Evolutionary conservation across 1,140 invertebrate species (phyloP).

Genomic region (Dolichoris vasculosae): DNA sequence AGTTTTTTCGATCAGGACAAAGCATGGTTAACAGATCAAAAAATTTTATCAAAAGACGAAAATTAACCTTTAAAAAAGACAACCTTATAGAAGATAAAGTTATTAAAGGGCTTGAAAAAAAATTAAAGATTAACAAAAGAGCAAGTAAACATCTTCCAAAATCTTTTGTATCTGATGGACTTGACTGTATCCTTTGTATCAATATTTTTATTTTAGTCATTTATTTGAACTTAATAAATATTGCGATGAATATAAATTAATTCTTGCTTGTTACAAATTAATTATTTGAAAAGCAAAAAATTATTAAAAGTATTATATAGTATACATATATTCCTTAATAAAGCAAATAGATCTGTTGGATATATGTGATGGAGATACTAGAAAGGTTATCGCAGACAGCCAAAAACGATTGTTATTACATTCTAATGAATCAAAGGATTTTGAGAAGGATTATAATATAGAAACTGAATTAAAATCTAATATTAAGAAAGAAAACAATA

Average conservation of each 20-base stretch:
- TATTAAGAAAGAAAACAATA: slow-evolving; percentile 41
- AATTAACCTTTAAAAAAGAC: slow-evolving; percentile 79
- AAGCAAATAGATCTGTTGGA: slow-evolving; percentile 81
- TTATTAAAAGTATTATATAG: not conserved
- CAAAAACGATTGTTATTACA: slow-evolving; percentile 79
- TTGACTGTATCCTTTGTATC: slow-evolving; percentile 87
- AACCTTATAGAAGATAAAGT: slow-evolving; percentile 87
- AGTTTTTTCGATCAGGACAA: no score
- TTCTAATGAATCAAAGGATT: slow-evolving; percentile 77
- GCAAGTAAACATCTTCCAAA: slow-evolving; percentile 85
- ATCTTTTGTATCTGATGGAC: slow-evolving; percentile 86
- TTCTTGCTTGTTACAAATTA: slow-evolving; percentile 23
- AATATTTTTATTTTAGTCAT: slow-evolving; percentile 48
- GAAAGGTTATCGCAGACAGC: slow-evolving; percentile 77
- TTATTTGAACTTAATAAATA: slow-evolving; percentile 38
- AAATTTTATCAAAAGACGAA: slow-evolving; percentile 67
- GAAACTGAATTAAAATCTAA: slow-evolving; percentile 53
- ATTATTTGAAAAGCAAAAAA: slow-evolving; percentile 18
- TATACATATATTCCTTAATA: slow-evolving; percentile 52
- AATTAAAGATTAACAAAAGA: slow-evolving; percentile 86
- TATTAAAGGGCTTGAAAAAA: slow-evolving; percentile 88
- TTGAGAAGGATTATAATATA: slow-evolving; percentile 59
- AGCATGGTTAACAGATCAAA: no score
- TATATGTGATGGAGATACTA: slow-evolving; percentile 84
- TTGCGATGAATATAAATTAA: slow-evolving; percentile 30